Percentiles rank a stretch among this genome's conserved stretches.
Conservation (phyloP, 1,140 invertebrate genomes). For the fruit fly (Drosophila melanogaster) region DNA sequence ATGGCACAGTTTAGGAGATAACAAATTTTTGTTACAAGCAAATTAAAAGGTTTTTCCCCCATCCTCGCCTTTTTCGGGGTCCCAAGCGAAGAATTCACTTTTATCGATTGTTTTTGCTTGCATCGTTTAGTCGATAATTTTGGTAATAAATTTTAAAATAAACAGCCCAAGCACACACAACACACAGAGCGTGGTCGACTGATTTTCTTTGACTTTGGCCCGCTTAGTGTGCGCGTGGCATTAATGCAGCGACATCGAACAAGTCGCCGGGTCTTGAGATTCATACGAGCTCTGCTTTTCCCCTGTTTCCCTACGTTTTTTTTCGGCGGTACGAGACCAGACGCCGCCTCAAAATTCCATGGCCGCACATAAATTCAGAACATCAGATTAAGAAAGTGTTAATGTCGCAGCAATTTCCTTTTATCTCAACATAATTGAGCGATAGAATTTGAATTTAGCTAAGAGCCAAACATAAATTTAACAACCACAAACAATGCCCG, state of each 20-base stretch:
- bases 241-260: slow-evolving; percentile 51
- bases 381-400: slow-evolving; percentile 83
- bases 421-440: slow-evolving; percentile 84
- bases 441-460: slow-evolving; percentile 84
- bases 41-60: slow-evolving; percentile 83
- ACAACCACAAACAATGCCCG: slow-evolving; percentile 70
- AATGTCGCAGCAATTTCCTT: slow-evolving; percentile 83
- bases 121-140: slow-evolving; percentile 84
- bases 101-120: slow-evolving; percentile 84
- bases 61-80: slow-evolving; percentile 32
- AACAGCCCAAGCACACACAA: slow-evolving; percentile 49
- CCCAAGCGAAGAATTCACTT: slow-evolving; percentile 73
- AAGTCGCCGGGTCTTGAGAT: slow-evolving; percentile 2
- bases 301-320: not conserved
- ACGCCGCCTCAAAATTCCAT: slow-evolving; percentile 79
- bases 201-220: slow-evolving; percentile 48
- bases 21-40: slow-evolving; percentile 84
- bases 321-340: slow-evolving; percentile 41
- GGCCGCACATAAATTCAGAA: slow-evolving; percentile 82
- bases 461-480: slow-evolving; percentile 84
- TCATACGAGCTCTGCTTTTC: not conserved
- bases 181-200: not conserved
- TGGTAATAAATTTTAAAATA: slow-evolving; percentile 84
- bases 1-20: slow-evolving; percentile 84
- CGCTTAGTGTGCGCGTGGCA: slow-evolving; percentile 72